These are phyloP conservation scores for Stenopsyche tienmushanensis DNA, from an alignment of 1,140 invertebrate genomes.

Conservation along the genomic window DNA sequence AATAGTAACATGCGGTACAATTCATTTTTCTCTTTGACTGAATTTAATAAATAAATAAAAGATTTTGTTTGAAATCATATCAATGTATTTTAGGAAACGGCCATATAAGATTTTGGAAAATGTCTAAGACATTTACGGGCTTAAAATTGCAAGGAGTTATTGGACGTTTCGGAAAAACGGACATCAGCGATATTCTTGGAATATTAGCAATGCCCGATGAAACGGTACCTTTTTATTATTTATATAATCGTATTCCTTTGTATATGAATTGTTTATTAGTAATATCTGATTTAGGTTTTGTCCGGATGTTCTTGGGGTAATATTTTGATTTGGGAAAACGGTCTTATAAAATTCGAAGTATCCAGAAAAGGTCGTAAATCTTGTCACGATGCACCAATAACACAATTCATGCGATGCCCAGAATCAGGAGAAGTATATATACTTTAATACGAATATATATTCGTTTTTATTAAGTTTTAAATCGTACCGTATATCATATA, in stretches of 20 bases:
- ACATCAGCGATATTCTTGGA: constrained; percentile 84
- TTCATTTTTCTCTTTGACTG: not conserved
- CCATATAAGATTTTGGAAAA: constrained; percentile 94
- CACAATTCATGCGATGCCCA: constrained; percentile 69
- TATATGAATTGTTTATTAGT: not conserved
- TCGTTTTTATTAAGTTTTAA: not conserved
- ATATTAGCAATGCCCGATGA: constrained; percentile 83
- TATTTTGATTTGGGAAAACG: constrained; percentile 85
- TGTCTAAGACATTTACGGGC: constrained; percentile 85
- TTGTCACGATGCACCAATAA: constrained; percentile 73
- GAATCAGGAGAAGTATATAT: constrained; percentile 60
- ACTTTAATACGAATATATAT: constrained; percentile 46
- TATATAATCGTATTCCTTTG: too few species aligned
- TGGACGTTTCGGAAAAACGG: constrained; percentile 86
- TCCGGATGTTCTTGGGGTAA: constrained; percentile 89
- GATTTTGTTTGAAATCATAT: too few species aligned
- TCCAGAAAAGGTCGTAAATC: constrained; percentile 65
- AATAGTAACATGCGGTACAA: constrained; percentile 70
- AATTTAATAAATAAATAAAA: not conserved
- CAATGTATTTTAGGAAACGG: constrained; percentile 50
- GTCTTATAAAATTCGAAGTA: constrained; percentile 80
- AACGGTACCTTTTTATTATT: constrained; percentile 59
- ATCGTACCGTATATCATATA: constrained; percentile 47
- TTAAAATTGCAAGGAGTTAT: constrained; percentile 83
- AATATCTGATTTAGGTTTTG: constrained; percentile 68